A percentile compares a stretch with the other conserved stretches of the same genome.
phyloP scores from a whole-genome alignment of 2,888 invertebrate species.

The Hemaris fuciformis region DNA sequence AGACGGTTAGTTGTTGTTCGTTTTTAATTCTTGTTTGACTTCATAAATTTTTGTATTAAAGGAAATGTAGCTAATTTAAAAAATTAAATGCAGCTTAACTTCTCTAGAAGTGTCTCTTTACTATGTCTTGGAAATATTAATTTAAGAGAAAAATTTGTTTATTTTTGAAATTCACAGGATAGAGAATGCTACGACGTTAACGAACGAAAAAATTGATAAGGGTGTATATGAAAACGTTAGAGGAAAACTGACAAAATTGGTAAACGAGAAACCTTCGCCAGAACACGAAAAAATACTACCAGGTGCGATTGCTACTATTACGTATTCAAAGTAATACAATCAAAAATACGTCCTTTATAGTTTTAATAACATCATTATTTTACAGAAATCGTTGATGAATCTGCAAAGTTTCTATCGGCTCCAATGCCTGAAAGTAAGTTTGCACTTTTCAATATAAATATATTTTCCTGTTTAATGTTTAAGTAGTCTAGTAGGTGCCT shows the following conservation, averaged over 20 bases:
- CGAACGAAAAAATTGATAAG: constrained; percentile 50
- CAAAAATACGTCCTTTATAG: background rate
- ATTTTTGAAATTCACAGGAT: constrained; percentile 37
- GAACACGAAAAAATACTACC: constrained; percentile 42
- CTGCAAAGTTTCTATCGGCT: constrained; percentile 52
- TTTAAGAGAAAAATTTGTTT: background rate
- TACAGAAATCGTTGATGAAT: constrained; percentile 54
- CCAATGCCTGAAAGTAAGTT: constrained; percentile 58
- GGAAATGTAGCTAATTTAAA: no score
- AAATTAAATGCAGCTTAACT: no score
- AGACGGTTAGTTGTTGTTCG: constrained; percentile 33
- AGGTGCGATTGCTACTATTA: constrained; percentile 34
- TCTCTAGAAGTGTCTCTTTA: no score
- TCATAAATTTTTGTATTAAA: no score
- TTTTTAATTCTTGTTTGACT: no score
- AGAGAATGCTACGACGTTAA: constrained; percentile 38
- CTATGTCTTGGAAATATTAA: background rate
- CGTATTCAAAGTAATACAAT: background rate
- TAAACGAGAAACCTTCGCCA: constrained; percentile 38
- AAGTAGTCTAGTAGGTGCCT: background rate
- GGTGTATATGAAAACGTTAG: constrained; percentile 43
- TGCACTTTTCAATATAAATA: no score
- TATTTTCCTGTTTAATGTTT: background rate
- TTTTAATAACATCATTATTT: constrained; percentile 13
- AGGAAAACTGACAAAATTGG: constrained; percentile 44